A percentile compares a stretch with the other conserved stretches of the same genome.
Evolutionary conservation across 2,888 invertebrate genomes (phyloP).

Genomic region (Leptopilina drosophilae): DNA sequence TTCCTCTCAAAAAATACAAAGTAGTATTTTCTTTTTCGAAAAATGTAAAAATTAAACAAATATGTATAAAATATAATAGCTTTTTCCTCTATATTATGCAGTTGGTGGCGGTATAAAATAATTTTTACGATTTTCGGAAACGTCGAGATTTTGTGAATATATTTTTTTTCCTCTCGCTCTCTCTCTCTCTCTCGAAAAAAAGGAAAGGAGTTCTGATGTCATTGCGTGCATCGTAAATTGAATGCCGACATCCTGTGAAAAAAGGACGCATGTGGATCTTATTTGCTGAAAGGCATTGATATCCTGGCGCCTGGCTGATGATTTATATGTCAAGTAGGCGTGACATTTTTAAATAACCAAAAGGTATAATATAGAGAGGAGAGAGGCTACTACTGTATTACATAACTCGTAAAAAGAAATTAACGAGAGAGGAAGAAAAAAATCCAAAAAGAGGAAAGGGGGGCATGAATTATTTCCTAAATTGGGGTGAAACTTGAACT

Average conservation of each 20-base stretch:
- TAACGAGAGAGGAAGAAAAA: slow-evolving; percentile 14
- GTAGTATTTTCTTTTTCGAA: too few species aligned
- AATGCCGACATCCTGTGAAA: slow-evolving; percentile 43
- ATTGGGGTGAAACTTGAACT: slow-evolving; percentile 52
- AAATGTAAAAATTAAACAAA: too few species aligned
- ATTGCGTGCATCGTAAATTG: slow-evolving; percentile 49
- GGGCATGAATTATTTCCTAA: neutral
- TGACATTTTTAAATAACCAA: slow-evolving; percentile 47
- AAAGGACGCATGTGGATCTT: slow-evolving; percentile 68
- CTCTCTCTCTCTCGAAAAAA: neutral
- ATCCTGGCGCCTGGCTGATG: slow-evolving; percentile 70
- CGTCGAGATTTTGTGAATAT: neutral
- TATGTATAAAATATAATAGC: too few species aligned
- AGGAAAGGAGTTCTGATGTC: slow-evolving; percentile 7
- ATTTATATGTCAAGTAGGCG: slow-evolving; percentile 66
- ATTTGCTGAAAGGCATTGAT: slow-evolving; percentile 68
- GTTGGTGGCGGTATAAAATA: neutral
- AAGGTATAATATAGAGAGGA: neutral
- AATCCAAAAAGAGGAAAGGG: neutral
- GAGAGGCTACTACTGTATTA: neutral
- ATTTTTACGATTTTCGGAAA: slow-evolving; percentile 39
- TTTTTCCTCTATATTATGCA: neutral
- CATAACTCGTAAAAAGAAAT: slow-evolving; percentile 23
- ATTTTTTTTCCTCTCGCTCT: neutral
- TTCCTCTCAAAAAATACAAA: too few species aligned